These are phyloP conservation scores for Pocillopora damicornis DNA, from an alignment of 64 coral and sea anemone species.

Conservation along the genomic window DNA sequence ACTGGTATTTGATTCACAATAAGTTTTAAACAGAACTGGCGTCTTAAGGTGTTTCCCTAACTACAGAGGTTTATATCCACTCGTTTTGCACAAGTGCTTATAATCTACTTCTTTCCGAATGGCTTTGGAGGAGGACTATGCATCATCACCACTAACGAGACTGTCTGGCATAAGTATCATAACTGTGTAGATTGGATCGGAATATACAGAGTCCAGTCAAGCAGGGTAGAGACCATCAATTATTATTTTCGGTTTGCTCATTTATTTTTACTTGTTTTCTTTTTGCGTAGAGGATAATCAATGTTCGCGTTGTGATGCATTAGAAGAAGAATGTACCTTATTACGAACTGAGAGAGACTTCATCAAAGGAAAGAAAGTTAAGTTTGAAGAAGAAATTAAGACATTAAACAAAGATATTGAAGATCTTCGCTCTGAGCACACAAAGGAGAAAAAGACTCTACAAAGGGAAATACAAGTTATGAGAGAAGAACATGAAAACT, in stretches of 20 bases:
- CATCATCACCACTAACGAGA: too few species aligned
- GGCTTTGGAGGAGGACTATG: too few species aligned
- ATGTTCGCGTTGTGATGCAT: not conserved
- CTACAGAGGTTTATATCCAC: too few species aligned
- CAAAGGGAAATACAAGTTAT: slow-evolving; percentile 14
- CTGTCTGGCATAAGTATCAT: too few species aligned
- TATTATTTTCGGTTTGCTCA: not conserved
- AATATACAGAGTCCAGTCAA: too few species aligned
- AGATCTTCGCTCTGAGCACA: slow-evolving; percentile 9
- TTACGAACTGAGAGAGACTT: not conserved
- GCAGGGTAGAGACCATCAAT: too few species aligned
- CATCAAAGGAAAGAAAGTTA: not conserved
- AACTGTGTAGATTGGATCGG: too few species aligned
- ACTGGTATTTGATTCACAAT: too few species aligned
- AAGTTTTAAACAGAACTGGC: too few species aligned
- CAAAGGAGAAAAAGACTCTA: slow-evolving; percentile 11
- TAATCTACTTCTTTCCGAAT: too few species aligned
- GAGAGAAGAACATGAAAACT: slow-evolving; percentile 21
- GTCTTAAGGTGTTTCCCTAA: too few species aligned
- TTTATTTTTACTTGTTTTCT: not conserved
- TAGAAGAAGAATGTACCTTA: slow-evolving; percentile 5
- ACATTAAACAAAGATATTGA: not conserved
- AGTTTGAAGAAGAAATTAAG: not conserved
- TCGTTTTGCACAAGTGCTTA: too few species aligned
- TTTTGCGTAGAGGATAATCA: not conserved